Evolutionary conservation across 2,797 vertebrate genomes (phyloP).

Genomic region (Sitta carolinensis): DNA sequence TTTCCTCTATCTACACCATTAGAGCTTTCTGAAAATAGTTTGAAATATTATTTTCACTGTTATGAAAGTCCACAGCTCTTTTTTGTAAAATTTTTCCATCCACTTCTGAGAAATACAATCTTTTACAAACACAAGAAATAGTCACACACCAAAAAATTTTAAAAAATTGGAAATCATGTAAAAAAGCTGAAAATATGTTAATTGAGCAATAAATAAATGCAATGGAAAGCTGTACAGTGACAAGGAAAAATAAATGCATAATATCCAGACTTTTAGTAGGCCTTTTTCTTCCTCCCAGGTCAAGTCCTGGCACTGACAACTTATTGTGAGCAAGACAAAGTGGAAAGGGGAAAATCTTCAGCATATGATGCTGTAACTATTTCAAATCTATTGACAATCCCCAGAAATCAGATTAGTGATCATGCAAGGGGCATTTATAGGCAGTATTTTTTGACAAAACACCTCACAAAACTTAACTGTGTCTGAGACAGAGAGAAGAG

Average conservation of each 20-base stretch:
- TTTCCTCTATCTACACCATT: neutral
- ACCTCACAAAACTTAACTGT: neutral
- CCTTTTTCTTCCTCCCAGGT: neutral
- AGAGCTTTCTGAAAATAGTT: conserved; percentile 27
- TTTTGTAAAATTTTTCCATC: neutral
- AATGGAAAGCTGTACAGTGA: neutral
- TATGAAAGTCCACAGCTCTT: neutral
- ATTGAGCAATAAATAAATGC: neutral
- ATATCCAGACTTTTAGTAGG: neutral
- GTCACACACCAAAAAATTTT: neutral
- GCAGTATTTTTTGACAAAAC: neutral
- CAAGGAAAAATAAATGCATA: neutral
- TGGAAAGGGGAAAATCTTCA: neutral
- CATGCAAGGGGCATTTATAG: neutral
- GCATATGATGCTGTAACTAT: neutral
- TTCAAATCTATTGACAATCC: neutral
- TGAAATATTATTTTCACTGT: neutral
- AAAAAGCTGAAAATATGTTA: neutral
- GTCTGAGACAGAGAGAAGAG: neutral
- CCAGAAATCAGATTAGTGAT: neutral
- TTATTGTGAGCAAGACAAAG: neutral
- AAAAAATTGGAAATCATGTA: neutral
- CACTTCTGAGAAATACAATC: neutral
- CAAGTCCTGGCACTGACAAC: neutral
- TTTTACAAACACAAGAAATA: neutral